Percentiles rank a stretch among this genome's conserved stretches.
Conservation (phyloP, 2,888 invertebrate genomes). For the Lepidochrysops patricia region DNA sequence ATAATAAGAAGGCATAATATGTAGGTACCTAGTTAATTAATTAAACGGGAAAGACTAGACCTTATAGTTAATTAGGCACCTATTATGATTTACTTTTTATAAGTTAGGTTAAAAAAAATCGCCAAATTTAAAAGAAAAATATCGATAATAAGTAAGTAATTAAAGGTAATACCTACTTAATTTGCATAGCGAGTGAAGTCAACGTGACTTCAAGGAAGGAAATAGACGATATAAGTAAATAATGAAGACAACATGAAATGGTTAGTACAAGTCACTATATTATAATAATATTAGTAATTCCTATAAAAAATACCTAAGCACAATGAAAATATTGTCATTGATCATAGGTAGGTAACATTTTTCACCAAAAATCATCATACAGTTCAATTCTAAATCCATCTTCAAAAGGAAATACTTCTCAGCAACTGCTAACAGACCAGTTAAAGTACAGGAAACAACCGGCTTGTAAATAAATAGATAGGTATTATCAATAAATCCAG, state of each 20-base stretch:
- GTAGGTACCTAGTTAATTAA: too few species aligned
- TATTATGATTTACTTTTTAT: too few species aligned
- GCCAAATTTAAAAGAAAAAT: neutral
- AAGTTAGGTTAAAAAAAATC: too few species aligned
- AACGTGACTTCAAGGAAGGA: neutral
- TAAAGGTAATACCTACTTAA: too few species aligned
- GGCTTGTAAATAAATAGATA: neutral
- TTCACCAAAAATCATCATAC: neutral
- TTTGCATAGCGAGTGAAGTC: neutral
- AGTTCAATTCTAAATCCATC: neutral
- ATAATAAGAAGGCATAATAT: too few species aligned
- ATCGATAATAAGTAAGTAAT: too few species aligned
- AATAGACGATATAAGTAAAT: neutral
- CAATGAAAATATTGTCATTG: neutral
- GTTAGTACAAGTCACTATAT: neutral
- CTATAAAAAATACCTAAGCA: neutral
- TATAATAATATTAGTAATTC: too few species aligned
- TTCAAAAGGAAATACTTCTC: neutral
- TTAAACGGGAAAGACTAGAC: too few species aligned
- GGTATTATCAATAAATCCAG: constrained; percentile 11
- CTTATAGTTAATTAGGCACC: too few species aligned
- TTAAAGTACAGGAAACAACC: neutral
- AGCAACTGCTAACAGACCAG: neutral
- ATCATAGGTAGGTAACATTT: too few species aligned
- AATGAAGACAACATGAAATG: too few species aligned